Conservation (phyloP, 2,888 invertebrate species). For the Epinotia ramella region DNA sequence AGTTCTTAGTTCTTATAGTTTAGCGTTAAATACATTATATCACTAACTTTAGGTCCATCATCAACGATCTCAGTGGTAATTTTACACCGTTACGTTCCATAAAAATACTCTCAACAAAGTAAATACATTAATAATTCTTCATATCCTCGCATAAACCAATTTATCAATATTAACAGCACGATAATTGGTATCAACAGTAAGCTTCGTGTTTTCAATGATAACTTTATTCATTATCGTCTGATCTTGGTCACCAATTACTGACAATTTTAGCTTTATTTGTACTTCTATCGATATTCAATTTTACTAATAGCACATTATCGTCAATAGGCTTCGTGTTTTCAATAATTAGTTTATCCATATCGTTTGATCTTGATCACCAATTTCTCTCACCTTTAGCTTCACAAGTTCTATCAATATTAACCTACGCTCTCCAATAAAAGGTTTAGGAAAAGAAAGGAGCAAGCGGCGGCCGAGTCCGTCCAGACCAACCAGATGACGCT, state of each 20-base stretch:
- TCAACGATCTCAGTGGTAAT: background rate
- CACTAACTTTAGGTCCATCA: background rate
- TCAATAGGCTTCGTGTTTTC: background rate
- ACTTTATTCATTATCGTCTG: background rate
- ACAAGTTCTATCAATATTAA: background rate
- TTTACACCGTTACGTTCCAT: background rate
- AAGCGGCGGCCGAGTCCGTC: conserved; percentile 85
- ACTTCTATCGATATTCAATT: background rate
- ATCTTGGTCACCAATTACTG: background rate
- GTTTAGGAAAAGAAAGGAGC: conserved; percentile 98
- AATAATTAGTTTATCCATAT: background rate
- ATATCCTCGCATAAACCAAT: background rate
- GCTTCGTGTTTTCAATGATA: background rate
- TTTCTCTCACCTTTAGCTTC: background rate
- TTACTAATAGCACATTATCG: too few species aligned
- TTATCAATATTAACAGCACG: too few species aligned
- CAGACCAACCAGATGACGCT: conserved; percentile 92
- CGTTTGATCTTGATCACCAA: background rate
- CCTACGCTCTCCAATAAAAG: conserved; percentile 52
- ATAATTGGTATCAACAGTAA: too few species aligned
- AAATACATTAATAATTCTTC: background rate
- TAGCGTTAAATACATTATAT: background rate
- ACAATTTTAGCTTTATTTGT: background rate
- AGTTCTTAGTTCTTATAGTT: background rate
- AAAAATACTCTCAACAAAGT: background rate